phyloP scores from a whole-genome alignment of 2,888 invertebrate species.

The Lasiommata megera region DNA sequence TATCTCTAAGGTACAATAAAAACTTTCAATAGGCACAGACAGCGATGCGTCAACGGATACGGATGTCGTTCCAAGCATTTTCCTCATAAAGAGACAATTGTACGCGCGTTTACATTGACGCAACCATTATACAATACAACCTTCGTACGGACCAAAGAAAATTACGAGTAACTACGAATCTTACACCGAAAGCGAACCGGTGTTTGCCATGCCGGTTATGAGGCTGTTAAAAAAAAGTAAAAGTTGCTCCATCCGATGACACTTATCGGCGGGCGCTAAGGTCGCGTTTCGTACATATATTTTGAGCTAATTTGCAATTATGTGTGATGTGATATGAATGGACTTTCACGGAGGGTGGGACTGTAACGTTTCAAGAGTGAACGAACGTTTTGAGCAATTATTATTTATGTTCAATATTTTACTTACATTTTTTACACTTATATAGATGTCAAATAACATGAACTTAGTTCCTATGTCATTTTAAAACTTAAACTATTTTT shows the following conservation, averaged over 20 bases:
- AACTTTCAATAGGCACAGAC: not conserved
- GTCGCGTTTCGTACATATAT: constrained; percentile 36
- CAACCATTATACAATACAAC: constrained; percentile 25
- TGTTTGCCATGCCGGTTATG: constrained; percentile 45
- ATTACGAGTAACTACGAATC: constrained; percentile 10
- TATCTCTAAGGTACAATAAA: too few species aligned
- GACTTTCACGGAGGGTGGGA: constrained; percentile 67
- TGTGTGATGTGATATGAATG: constrained; percentile 48
- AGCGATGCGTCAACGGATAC: not conserved
- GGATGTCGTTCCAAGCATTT: not conserved
- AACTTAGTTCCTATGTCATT: too few species aligned
- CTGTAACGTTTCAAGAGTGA: constrained; percentile 8
- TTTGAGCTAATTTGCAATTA: constrained; percentile 48
- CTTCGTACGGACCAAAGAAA: constrained; percentile 16
- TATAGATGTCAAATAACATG: too few species aligned
- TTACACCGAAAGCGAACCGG: constrained; percentile 44
- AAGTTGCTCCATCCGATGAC: constrained; percentile 53
- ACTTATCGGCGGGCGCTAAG: constrained; percentile 37
- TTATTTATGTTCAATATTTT: not conserved
- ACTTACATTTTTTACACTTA: not conserved
- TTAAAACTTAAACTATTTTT: too few species aligned
- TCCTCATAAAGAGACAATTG: not conserved
- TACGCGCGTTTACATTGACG: not conserved
- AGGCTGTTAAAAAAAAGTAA: constrained; percentile 43
- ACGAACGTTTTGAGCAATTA: constrained; percentile 5